Base-by-base conservation (phyloP, 2,113 vertebrate genomes). In the Pluvialis apricaria region DNA sequence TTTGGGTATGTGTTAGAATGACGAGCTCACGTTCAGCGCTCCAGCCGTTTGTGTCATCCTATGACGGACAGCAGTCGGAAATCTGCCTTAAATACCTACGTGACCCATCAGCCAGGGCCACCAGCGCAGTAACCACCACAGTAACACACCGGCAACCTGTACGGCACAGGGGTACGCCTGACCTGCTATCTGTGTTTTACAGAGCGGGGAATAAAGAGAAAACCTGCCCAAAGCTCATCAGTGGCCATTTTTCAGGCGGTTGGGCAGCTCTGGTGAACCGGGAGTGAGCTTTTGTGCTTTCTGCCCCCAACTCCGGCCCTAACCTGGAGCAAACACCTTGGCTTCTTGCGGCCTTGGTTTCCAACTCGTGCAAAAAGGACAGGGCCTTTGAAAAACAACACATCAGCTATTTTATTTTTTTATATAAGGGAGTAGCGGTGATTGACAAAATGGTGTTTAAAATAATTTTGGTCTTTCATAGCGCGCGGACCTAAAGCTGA, bases 281-380 rank as follows among this genome's bases (percentile, higher is more conserved):
- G 5, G 13, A 88, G 9, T 0, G 2, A 76, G 22, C 6, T 80
- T 66, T 49, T 42, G 15, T 26, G 28, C 34, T 54, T 79, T 82
- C 55, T 42, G 28, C 28, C 34, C 60, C 19, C 10, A 51, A 1
- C 16, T 66, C 61, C 3, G 6, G 6, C 18, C 16, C 40, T 36
- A 36, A 36, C 7, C 3, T 1, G 8, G 22, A 29, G 22, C 45
- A 76, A 88, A 66, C 3, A 2, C 8, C 34, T 60, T 68, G 0
- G 0, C 10, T 81, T 65, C 28, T 26, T 2, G 20, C 0, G 0
- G 72, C 84, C 10, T 65, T 0, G 0, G 11, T 28, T 57, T 91
- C 24, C 16, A 9, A 31, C 21, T 11, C 1, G 3, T 3, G n/a
- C 34, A 58, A 45, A 32, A 84, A 57, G 5, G 10, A 11, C 9